Evolutionary conservation across 2,113 vertebrate genomes (phyloP).

Genomic region (Erythrolamprus reginae): DNA sequence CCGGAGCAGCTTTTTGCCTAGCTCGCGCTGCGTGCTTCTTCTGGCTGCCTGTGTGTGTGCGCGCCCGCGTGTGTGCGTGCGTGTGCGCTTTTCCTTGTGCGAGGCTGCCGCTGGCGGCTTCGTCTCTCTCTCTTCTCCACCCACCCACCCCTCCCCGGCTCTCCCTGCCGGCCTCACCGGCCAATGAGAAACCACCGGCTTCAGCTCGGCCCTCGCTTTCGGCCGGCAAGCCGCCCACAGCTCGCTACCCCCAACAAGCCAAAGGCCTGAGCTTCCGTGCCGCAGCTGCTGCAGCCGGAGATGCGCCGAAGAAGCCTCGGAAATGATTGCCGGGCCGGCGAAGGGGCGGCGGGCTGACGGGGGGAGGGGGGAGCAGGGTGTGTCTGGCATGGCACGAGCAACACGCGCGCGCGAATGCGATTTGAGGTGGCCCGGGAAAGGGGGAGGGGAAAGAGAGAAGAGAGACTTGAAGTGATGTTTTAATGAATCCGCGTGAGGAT

Average conservation of each 20-base stretch:
- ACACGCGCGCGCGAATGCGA: too few species aligned
- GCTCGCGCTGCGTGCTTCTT: constrained; percentile 1
- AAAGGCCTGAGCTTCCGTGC: background rate
- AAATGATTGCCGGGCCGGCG: too few species aligned
- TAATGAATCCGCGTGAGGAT: background rate
- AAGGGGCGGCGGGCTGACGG: too few species aligned
- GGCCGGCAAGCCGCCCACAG: constrained; percentile 38
- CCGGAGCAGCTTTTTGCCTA: constrained; percentile 42
- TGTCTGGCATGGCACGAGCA: constrained; percentile 10
- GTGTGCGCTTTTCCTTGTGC: constrained; percentile 7
- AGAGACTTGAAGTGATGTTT: background rate
- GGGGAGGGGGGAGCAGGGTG: background rate
- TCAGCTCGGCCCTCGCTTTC: constrained; percentile 34
- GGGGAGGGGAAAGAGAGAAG: too few species aligned
- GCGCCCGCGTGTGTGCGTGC: background rate
- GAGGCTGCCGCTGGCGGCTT: constrained; percentile 18
- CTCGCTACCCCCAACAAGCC: background rate
- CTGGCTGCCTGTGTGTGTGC: background rate
- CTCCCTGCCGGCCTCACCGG: constrained; percentile 57
- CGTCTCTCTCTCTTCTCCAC: constrained; percentile 28
- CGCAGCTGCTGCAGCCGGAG: constrained; percentile 38
- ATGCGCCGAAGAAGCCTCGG: constrained; percentile 18
- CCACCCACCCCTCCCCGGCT: constrained; percentile 30
- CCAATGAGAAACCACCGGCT: constrained; percentile 62
- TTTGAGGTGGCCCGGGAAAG: background rate